A percentile compares a stretch with the other conserved stretches of the same genome.
Evolutionary conservation across 2,888 invertebrate genomes (phyloP).

Genomic region (Xestia c-nigrum): DNA sequence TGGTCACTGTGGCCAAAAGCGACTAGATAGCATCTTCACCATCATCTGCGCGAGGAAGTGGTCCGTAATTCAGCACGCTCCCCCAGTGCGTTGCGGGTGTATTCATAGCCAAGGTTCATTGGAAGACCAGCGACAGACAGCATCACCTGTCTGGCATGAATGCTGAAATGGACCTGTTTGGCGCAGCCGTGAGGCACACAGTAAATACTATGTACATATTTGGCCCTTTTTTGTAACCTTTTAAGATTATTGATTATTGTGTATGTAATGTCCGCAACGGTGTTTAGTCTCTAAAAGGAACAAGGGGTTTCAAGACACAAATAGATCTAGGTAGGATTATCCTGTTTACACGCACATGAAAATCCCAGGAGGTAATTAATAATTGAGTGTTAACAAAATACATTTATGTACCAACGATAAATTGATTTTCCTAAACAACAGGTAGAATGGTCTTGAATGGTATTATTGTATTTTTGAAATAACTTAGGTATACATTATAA

Average conservation of each 20-base stretch:
- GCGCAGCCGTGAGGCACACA: too few relatives aligned
- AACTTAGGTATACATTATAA: neutral
- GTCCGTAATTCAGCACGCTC: neutral
- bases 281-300: too few relatives aligned
- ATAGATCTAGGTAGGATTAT: constrained; percentile 1
- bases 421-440: neutral
- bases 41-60: neutral
- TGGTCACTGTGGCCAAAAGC: too few relatives aligned
- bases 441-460: neutral
- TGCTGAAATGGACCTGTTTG: too few relatives aligned
- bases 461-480: neutral
- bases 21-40: too few relatives aligned
- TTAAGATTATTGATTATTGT: too few relatives aligned
- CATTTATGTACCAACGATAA: neutral
- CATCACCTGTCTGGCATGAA: too few relatives aligned
- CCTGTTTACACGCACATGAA: neutral
- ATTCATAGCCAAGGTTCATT: too few relatives aligned
- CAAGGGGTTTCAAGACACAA: neutral
- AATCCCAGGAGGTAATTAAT: neutral
- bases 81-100: neutral
- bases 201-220: too few relatives aligned
- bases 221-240: too few relatives aligned
- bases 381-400: neutral
- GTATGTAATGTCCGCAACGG: too few relatives aligned
- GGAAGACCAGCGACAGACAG: too few relatives aligned